Base-by-base conservation (phyloP, 2,113 vertebrate genomes). In the Salminus brasiliensis region DNA sequence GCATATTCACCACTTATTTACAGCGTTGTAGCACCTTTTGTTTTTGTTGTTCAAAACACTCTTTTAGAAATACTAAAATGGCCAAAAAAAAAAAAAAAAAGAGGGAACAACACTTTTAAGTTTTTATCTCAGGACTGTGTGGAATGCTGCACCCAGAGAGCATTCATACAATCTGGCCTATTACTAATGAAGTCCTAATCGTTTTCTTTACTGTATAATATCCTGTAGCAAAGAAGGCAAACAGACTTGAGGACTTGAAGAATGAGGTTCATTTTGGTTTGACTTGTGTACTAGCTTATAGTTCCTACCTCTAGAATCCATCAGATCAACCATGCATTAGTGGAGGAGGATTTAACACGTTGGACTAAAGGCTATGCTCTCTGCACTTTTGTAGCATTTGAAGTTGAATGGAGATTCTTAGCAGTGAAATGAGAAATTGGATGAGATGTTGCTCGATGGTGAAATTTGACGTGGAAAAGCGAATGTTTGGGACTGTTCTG, bases 51-150 rank as follows among this genome's bases (percentile, higher is more conserved):
- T 34, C 18, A 66, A 65, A 66, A 75, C 23, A 79, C 43, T 34
- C 36, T 81, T 60, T 11, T 59, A 81, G 60, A 66, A 74, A 63
- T 55, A 32, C 65, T 78, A 63, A 82, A 72, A 76, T 81, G 79
- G 85, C 72, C 63, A 72, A 49, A 68, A n/a, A n/a, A n/a, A n/a
- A n/a, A n/a, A n/a, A n/a, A n/a, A n/a, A n/a, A 79, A 91, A 88
- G 92, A 93, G 95, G 96, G 95, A 96, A 97, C 94, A 95, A 93
- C 93, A 93, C 95, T 95, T 95, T 87, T 86, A 86, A 81, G 83
- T 85, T 89, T 89, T 90, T 86, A 84, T 81, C 82, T 83, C 78
- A 84, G 77, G 78, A 80, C 82, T 83, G 68, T 82, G 70, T 81
- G 29, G 25, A 79, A 68, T 75, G 76, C 78, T 79, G 63, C 74